phyloP scores from a whole-genome alignment of 1,140 invertebrate species.

The Paraescarpia echinospica region DNA sequence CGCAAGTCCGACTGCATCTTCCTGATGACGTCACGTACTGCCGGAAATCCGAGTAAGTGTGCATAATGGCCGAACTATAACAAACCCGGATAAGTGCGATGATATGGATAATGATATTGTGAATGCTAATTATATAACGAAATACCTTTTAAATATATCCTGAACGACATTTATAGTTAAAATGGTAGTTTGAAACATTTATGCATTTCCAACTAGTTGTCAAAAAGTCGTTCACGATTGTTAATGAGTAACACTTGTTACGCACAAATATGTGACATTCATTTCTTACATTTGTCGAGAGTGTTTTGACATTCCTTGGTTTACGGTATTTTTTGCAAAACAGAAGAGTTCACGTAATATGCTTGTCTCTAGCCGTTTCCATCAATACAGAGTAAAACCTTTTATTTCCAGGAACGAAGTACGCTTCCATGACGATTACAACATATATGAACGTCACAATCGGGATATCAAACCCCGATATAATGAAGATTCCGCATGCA shows the following conservation, averaged over 20 bases:
- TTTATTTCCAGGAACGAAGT: not conserved
- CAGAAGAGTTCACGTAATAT: not conserved
- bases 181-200: too few species aligned
- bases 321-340: not conserved
- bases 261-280: too few species aligned
- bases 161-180: too few species aligned
- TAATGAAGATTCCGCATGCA: not conserved
- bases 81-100: not conserved
- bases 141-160: not conserved
- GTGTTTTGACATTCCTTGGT: too few species aligned
- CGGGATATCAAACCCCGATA: not conserved
- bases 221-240: too few species aligned
- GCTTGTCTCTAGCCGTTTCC: not conserved
- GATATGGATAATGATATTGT: too few species aligned
- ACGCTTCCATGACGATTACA: not conserved
- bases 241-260: too few species aligned
- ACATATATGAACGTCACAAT: not conserved
- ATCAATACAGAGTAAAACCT: not conserved
- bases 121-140: not conserved
- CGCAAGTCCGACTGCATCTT: not conserved
- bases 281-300: not conserved
- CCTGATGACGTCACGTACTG: not conserved
- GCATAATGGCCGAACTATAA: too few species aligned
- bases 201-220: too few species aligned
- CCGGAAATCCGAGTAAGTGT: not conserved